Evolutionary conservation across 2,888 invertebrate species (phyloP), one percentile per base, ranked within the genome.

Genomic region (Hofmannophila pseudospretella): DNA sequence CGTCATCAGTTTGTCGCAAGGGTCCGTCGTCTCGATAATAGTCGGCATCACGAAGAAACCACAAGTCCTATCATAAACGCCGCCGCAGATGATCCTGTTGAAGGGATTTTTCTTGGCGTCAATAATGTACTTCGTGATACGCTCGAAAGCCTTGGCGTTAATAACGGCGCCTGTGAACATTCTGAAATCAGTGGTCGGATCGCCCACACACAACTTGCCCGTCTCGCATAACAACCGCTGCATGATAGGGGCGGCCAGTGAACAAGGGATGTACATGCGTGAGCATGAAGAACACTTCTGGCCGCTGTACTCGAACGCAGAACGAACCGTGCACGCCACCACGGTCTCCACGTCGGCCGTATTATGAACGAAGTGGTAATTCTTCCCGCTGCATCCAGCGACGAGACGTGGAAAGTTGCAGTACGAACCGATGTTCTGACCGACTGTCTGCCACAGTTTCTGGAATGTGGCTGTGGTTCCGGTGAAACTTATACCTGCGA

Each of bases 251-350:
- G 74, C 72, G 95, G 96, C 97, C 32, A 97, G 72, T 2, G 97
- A 97, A 66, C 93, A 90, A 1, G 99, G 98, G 33, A 98, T 93
- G 78, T 98, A 99, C 88, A 98, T 92, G 61, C 99, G 90, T n/a
- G 98, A 97, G 70, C 97, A 97, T 0, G 99, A 99, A 1, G 98
- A 99, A 79, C 99, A 99, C 75, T 99, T 99, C 72, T 99, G 99
- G 1, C 99, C 99, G 62, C 93, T 94, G 75, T 92, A 99, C 84
- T 99, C 99, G 77, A 98, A 99, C 1, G 98, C 93, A 28, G 97
- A 94, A 43, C 95, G 90, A 47, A 98, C 94, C 0, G 98, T 96
- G 14, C 92, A 91, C 16, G 91, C 90, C 1, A 96, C 91, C 2
- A 98, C 98, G 5, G 93, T 89, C 12, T 91, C 88, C 0, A 93